These are phyloP conservation scores for Dichetophora obliterata DNA, from an alignment of 2,888 invertebrate genomes.

Conservation along the genomic window DNA sequence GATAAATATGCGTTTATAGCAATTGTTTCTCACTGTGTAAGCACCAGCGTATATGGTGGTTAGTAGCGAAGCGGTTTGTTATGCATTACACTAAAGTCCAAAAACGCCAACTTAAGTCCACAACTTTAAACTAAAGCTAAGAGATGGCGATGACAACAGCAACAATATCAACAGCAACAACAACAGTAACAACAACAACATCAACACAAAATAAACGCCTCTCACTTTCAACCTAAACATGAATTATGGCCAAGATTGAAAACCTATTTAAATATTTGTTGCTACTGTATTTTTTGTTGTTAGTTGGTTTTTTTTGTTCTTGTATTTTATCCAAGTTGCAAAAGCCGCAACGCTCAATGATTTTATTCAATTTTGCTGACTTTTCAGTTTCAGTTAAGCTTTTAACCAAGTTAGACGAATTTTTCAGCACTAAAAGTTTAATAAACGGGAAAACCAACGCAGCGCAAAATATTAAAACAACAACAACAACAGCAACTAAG, in stretches of 20 bases:
- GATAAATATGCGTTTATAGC: no score
- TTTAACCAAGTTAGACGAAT: conserved; percentile 50
- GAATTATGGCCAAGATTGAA: conserved; percentile 19
- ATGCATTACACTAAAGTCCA: conserved; percentile 1
- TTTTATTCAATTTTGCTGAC: conserved; percentile 7
- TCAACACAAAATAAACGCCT: conserved; percentile 43
- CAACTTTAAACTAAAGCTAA: conserved; percentile 1
- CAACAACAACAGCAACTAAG: conserved; percentile 25
- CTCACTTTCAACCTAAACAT: conserved; percentile 44
- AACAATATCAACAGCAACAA: no score
- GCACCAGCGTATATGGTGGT: neutral
- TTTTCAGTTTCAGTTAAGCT: conserved; percentile 50
- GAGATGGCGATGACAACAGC: conserved; percentile 18
- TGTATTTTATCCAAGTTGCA: neutral
- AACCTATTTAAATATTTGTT: conserved; percentile 10
- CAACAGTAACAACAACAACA: conserved; percentile 15
- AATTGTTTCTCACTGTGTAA: no score
- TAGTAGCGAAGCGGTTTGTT: neutral
- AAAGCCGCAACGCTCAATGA: conserved; percentile 8
- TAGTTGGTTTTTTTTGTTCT: neutral
- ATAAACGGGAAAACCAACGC: neutral
- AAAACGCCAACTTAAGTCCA: conserved; percentile 19
- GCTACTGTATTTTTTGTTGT: neutral
- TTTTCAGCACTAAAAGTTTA: conserved; percentile 1
- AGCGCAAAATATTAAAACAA: conserved; percentile 15